Evolutionary conservation across 2,888 invertebrate genomes (phyloP), one percentile per base, ranked within the genome.

Genomic region (Ichneumon xanthorius): DNA sequence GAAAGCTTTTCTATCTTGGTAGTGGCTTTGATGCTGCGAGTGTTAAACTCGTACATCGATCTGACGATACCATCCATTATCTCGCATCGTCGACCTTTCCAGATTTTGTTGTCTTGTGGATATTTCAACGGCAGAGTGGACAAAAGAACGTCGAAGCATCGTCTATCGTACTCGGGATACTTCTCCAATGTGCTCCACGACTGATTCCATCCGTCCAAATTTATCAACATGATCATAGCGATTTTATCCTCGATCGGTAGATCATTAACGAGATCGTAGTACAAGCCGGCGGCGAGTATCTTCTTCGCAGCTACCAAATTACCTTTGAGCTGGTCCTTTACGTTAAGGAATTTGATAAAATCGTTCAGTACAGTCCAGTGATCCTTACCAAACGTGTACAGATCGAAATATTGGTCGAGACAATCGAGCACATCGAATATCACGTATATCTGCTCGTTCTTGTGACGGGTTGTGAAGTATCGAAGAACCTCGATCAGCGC

Each of bases 311-410:
- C 11, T 30, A 0, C 0, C 0, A 1, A 5, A 14, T 7, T 45
- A 0, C 0, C 14, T 0, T 0, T 0, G 0, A 87, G 55, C 2
- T 82, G 58, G 9, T 86, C 61, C 61, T 88, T 90, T 0, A 90
- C 65, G 48, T 88, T 48, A 0, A 85, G 70, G 11, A 87, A 67
- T 14, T 84, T 48, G 0, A 91, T 77, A 1, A 94, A 89, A 3
- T 92, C 90, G 4, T 91, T 80, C 6, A 94, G 40, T 0, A 91
- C n/a, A 0, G 77, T 53, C 93, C 93, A 93, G 33, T 90, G 90
- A 0, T 89, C 85, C 0, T 87, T 53, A 11, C 88, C 88, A 1
- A 94, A 84, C 0, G 82, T 71, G 0, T 84, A 68, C 0, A 92
- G 16, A 11, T 92, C 83, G 53, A 91, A 91, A 4, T 85, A 9